Evolutionary conservation across 2,888 invertebrate species (phyloP).

Genomic region (Microlaimidae sp.): DNA sequence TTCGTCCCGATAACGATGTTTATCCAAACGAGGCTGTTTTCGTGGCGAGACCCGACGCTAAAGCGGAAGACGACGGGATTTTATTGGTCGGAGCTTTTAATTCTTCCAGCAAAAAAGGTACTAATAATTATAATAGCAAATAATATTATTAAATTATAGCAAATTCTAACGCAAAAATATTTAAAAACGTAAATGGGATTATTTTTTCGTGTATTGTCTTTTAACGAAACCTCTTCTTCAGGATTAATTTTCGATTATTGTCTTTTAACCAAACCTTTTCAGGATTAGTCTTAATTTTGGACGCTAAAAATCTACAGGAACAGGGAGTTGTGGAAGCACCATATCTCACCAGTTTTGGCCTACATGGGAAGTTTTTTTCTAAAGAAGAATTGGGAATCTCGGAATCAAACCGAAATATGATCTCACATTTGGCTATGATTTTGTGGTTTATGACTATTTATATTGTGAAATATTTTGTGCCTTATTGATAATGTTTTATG

Average conservation of each 20-base stretch:
- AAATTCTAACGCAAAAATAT: too few species aligned
- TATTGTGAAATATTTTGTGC: too few species aligned
- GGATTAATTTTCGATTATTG: neutral
- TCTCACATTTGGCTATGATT: too few species aligned
- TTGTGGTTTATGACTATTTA: too few species aligned
- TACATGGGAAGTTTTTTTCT: neutral
- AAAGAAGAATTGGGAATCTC: neutral
- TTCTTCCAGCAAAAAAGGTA: slow-evolving; percentile 3
- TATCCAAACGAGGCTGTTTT: neutral
- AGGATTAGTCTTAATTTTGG: neutral
- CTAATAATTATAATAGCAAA: too few species aligned
- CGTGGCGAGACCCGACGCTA: neutral
- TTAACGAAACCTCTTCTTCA: too few species aligned
- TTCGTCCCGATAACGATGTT: too few species aligned
- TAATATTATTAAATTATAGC: too few species aligned
- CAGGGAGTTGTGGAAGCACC: neutral
- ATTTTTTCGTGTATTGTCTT: neutral
- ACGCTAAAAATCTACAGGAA: neutral
- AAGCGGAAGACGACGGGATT: neutral
- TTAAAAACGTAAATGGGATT: too few species aligned
- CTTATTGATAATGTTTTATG: too few species aligned
- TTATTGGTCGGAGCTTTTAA: neutral
- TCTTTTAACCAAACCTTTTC: too few species aligned
- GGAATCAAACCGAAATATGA: too few species aligned
- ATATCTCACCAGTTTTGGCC: neutral